Base-by-base conservation (phyloP, 23 tunicate genomes). In the Halocynthia aurantium region DNA sequence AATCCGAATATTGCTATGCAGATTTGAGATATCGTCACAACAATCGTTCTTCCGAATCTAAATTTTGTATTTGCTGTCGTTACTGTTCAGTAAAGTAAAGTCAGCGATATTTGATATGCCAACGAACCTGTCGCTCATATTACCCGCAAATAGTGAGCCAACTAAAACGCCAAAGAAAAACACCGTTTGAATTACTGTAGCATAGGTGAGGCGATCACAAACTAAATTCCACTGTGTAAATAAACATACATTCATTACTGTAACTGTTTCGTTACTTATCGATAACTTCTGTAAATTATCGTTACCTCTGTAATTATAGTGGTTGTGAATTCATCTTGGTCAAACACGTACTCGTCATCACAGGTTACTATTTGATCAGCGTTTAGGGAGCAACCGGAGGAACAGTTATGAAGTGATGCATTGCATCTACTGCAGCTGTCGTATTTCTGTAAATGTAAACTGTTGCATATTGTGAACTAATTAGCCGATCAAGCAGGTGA, bases 61-160 rank as follows among this genome's bases (percentile, higher is more conserved):
- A 31, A 31, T 31, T 31, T 31, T 31, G 44, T 31, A 31, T 31
- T 31, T 31, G 44, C 44, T 31, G 44, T 0, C 44, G 44, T 31
- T 31, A 31, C 44, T 31, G 44, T 31, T 31, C 44, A 31, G 44
- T 31, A 31, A 31, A 31, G 44, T 4, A 1, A 4, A 31, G 44
- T 31, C 44, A 31, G 2, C 1, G 60, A 72, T 51, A 19, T 40
- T 17, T 44, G 18, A 11, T 40, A 0, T 11, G 31, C 88, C 83
- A 69, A 92, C 98, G 67, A 69, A 67, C 86, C 98, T 10, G 88
- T 84, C 44, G 44, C 44, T 31, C 65, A 92, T 75, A 56, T 77
- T 86, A 68, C 98, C 98, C 9, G 92, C 98, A 22, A 85, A 57
- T n/a, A 92, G 8, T n/a, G 98, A 85, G 65, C 92, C 76, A 62